Percentiles rank a stretch among this genome's conserved stretches.
phyloP scores from a whole-genome alignment of 2,113 vertebrate genomes.

The Oenanthe oenanthe region DNA sequence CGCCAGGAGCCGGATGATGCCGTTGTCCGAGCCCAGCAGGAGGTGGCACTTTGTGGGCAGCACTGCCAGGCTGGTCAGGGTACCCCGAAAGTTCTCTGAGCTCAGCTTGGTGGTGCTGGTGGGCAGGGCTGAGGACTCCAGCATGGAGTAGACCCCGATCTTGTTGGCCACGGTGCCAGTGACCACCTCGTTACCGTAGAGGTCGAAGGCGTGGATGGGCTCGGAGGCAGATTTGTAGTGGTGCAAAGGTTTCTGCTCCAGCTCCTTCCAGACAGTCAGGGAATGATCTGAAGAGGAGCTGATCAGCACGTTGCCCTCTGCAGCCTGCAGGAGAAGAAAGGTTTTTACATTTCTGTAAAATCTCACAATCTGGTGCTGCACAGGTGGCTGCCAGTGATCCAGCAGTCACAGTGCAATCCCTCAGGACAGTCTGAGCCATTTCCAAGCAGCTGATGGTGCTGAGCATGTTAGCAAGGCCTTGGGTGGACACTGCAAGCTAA shows the following conservation, averaged over 20 bases:
- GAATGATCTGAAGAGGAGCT: constrained; percentile 95
- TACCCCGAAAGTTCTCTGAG: constrained; percentile 96
- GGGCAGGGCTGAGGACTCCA: constrained; percentile 85
- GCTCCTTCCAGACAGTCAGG: constrained; percentile 92
- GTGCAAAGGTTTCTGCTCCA: constrained; percentile 92
- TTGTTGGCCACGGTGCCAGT: constrained; percentile 93
- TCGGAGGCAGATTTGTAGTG: constrained; percentile 91
- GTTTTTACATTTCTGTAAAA: not conserved
- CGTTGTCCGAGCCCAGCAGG: constrained; percentile 94
- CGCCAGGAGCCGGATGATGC: constrained; percentile 88
- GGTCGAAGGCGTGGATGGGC: constrained; percentile 92
- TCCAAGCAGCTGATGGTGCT: not conserved
- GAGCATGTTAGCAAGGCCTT: not conserved
- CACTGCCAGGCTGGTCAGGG: constrained; percentile 91
- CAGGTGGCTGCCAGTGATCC: not conserved
- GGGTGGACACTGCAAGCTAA: not conserved
- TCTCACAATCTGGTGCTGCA: not conserved
- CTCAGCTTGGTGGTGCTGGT: constrained; percentile 91
- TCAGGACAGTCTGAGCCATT: not conserved
- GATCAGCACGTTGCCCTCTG: constrained; percentile 89
- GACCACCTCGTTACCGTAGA: constrained; percentile 90
- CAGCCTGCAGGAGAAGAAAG: constrained; percentile 79
- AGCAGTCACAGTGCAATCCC: not conserved
- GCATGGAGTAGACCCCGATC: constrained; percentile 92
- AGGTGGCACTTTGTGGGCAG: constrained; percentile 94